Evolutionary conservation across 2,888 invertebrate species (phyloP).

Genomic region (Cheilosia scutellata): DNA sequence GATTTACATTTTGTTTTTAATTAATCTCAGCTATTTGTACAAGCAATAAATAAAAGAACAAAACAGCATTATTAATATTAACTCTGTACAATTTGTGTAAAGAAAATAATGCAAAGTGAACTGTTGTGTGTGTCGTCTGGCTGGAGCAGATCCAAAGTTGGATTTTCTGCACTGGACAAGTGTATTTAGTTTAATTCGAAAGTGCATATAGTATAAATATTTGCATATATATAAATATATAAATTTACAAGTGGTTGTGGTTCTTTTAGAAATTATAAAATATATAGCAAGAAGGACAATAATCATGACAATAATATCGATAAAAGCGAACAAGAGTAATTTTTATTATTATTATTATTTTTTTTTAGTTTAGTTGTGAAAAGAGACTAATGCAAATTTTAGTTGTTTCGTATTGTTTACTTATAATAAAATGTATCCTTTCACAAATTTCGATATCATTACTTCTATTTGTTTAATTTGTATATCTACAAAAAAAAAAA

Average conservation of each 20-base stretch:
- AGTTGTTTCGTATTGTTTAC: conserved; percentile 18
- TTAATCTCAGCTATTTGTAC: conserved; percentile 72
- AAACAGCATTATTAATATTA: conserved; percentile 65
- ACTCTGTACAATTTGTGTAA: conserved; percentile 71
- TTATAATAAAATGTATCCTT: conserved; percentile 40
- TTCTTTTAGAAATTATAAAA: conserved; percentile 80
- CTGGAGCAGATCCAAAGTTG: no score
- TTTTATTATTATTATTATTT: neutral
- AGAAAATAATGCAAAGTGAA: conserved; percentile 47
- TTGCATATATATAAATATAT: conserved; percentile 58
- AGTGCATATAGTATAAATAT: conserved; percentile 53
- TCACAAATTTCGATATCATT: conserved; percentile 62
- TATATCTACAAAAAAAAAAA: conserved; percentile 21
- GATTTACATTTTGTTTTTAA: conserved; percentile 77
- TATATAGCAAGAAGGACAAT: conserved; percentile 38
- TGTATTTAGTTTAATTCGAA: conserved; percentile 60
- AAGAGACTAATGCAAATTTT: conserved; percentile 54
- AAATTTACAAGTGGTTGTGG: conserved; percentile 84
- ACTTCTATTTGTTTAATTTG: conserved; percentile 69
- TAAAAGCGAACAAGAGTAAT: conserved; percentile 41
- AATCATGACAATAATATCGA: conserved; percentile 15
- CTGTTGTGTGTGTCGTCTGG: conserved; percentile 54
- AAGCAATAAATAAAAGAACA: conserved; percentile 58
- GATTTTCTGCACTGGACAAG: no score
- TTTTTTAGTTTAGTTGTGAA: conserved; percentile 31